Conservation (phyloP, 1,140 invertebrate genomes). For the Drosophila ohnishii region DNA sequence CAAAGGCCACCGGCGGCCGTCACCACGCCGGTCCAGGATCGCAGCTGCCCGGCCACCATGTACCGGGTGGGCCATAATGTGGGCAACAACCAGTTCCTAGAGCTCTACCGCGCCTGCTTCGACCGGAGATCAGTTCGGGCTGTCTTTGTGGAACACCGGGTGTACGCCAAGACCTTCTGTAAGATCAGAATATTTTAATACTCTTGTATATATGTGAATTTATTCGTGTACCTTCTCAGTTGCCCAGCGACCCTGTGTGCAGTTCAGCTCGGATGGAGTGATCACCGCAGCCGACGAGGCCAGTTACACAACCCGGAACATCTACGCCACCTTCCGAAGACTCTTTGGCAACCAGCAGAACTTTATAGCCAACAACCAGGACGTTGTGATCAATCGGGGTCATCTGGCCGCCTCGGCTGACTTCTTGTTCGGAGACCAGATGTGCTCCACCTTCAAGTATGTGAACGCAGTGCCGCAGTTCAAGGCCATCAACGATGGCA, state of each 20-base stretch:
- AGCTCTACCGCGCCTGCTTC: constrained; percentile 48
- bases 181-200: not conserved
- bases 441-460: constrained; percentile 80
- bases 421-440: constrained; percentile 44
- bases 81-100: constrained; percentile 24
- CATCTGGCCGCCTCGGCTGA: constrained; percentile 57
- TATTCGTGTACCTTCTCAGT: not conserved
- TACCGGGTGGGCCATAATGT: constrained; percentile 33
- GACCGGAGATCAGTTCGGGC: constrained; percentile 15
- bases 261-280: constrained; percentile 36
- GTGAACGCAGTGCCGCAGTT: constrained; percentile 84
- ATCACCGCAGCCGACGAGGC: constrained; percentile 24
- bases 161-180: constrained; percentile 44
- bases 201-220: no score
- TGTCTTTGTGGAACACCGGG: constrained; percentile 19
- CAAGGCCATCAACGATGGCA: constrained; percentile 83
- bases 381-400: constrained; percentile 42
- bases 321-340: constrained; percentile 20
- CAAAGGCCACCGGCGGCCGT: not conserved
- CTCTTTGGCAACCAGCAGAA: constrained; percentile 34
- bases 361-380: constrained; percentile 31
- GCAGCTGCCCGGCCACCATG: constrained; percentile 29
- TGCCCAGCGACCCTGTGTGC: constrained; percentile 27
- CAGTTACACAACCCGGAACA: constrained; percentile 23
- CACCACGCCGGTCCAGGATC: constrained; percentile 8